Evolutionary conservation across 2,797 vertebrate species (phyloP).

Genomic region (Mionectes olivaceus): DNA sequence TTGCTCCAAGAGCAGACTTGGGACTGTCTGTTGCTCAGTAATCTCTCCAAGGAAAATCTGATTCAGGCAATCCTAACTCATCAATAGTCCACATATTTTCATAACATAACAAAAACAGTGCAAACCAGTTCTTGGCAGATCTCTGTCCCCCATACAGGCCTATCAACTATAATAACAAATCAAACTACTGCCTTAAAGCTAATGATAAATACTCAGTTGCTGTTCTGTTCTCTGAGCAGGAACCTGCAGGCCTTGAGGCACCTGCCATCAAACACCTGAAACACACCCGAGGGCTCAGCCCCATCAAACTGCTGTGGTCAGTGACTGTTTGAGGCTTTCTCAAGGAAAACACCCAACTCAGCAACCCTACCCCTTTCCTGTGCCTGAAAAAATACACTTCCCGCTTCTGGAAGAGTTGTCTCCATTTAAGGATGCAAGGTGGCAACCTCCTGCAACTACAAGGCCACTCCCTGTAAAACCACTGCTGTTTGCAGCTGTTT

Average conservation of each 20-base stretch:
- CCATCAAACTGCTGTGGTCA: background rate
- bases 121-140: background rate
- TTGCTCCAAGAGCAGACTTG: background rate
- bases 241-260: background rate
- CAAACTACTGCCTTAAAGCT: background rate
- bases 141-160: background rate
- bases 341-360: background rate
- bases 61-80: background rate
- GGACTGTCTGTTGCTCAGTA: background rate
- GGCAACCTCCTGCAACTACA: background rate
- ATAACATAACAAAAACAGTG: background rate
- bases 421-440: background rate
- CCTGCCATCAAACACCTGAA: background rate
- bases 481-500: background rate
- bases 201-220: background rate
- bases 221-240: background rate
- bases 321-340: background rate
- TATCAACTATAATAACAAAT: background rate
- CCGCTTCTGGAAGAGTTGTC: background rate
- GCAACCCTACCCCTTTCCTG: background rate
- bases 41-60: background rate
- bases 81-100: background rate
- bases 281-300: background rate
- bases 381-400: background rate
- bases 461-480: background rate